Evolutionary conservation across 2,797 vertebrate genomes (phyloP), one percentile per base, ranked within the genome.

Genomic region (Chiloscyllium punctatum): DNA sequence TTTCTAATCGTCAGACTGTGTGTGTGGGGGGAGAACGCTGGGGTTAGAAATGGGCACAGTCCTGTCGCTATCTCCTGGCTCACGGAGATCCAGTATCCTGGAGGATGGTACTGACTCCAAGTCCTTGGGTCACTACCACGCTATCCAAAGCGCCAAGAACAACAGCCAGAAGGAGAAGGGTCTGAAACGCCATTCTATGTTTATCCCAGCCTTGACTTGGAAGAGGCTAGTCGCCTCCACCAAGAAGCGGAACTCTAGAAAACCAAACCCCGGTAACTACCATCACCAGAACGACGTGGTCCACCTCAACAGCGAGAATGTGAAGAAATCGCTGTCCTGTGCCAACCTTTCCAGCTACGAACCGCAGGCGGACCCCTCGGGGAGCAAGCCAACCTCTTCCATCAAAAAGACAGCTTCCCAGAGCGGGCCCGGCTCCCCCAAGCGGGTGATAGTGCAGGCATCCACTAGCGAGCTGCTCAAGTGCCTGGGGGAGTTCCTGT

Each of bases 401-500:
- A 97, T 97, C 95, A 97, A 97, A 79, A 98, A 97, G 74, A 96
- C 96, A 18, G 96, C 94, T 0, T 95, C 97, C 0, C 97, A 96
- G 6, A 95, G 88, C 0, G 95, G 95, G 66, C 92, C 96, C 0
- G 96, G 96, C 3, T 96, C 98, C 0, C 98, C 98, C 0, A 98
- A 97, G 95, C 97, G 98, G 0, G 97, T 98, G 51, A 97, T 98
- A 7, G 98, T 98, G 42, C 98, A 98, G 96, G 98, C 98, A 0
- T 98, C 98, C 96, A 98, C 98, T 96, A 98, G 98, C 51, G 98
- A 98, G 97, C 98, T 98, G 0, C 97, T 98, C 48, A 98, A 98
- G 96, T 98, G 98, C 95, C 96, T 98, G 71, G 98, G 98, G 0
- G 98, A 98, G 96, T 98, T 98, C 97, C 97, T 98, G 77, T 98